A percentile compares a stretch with the other conserved stretches of the same genome.
Evolutionary conservation across 2,797 vertebrate species (phyloP).

Genomic region (Urosaurus nigricauda): DNA sequence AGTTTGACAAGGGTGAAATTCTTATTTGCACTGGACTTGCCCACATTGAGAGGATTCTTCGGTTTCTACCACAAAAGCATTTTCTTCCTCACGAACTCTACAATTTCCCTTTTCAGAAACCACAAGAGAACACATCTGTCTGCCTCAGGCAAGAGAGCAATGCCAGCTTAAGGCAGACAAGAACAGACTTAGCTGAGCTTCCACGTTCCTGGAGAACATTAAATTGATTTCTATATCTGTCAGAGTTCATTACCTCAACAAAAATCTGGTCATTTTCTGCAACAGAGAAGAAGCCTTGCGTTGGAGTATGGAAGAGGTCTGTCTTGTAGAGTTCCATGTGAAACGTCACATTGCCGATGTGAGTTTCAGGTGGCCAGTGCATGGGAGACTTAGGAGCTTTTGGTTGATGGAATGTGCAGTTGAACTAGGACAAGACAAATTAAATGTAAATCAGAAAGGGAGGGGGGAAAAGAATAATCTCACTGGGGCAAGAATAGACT

Average conservation of each 20-base stretch:
- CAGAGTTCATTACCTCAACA: constrained; percentile 81
- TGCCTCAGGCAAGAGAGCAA: constrained; percentile 27
- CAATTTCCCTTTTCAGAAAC: constrained; percentile 41
- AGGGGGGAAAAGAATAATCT: neutral
- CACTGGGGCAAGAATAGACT: constrained; percentile 1
- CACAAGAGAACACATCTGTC: constrained; percentile 29
- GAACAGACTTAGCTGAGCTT: neutral
- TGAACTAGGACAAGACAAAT: constrained; percentile 84
- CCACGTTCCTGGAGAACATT: neutral
- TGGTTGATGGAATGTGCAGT: constrained; percentile 86
- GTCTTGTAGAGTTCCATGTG: constrained; percentile 90
- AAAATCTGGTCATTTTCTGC: constrained; percentile 81
- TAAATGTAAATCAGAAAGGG: neutral
- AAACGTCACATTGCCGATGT: constrained; percentile 83
- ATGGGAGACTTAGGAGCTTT: constrained; percentile 59
- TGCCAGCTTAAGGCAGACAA: neutral
- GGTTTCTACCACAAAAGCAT: constrained; percentile 56
- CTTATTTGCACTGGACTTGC: constrained; percentile 43
- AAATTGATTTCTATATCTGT: constrained; percentile 15
- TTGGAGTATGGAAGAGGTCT: constrained; percentile 78
- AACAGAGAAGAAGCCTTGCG: constrained; percentile 79
- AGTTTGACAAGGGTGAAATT: constrained; percentile 14
- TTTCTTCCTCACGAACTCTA: constrained; percentile 47
- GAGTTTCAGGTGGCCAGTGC: constrained; percentile 68
- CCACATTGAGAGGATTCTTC: constrained; percentile 62